Evolutionary conservation across 2,888 invertebrate species (phyloP).

Genomic region (Ernsta delagoae): DNA sequence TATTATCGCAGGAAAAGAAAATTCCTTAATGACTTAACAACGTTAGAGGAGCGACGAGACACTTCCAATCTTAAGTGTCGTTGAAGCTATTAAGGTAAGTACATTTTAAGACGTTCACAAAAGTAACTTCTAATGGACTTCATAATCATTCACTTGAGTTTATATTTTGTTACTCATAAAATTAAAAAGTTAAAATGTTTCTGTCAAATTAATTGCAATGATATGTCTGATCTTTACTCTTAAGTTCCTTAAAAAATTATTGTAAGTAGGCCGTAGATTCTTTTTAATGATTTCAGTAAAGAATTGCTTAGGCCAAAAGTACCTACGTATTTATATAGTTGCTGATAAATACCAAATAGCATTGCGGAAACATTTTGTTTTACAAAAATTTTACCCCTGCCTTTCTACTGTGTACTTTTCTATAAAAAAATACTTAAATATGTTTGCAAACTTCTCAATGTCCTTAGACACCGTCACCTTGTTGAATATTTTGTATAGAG

Average conservation of each 20-base stretch:
- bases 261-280: too few relatives aligned
- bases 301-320: too few relatives aligned
- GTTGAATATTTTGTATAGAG: constrained; percentile 82
- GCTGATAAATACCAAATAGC: not conserved
- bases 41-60: constrained; percentile 10
- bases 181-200: constrained; percentile 5
- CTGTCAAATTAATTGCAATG: not conserved
- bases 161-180: not conserved
- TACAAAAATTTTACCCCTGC: constrained; percentile 21
- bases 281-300: too few relatives aligned
- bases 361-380: not conserved
- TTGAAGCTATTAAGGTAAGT: constrained; percentile 4
- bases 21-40: constrained; percentile 17
- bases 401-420: constrained; percentile 29
- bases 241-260: too few relatives aligned
- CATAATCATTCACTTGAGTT: not conserved
- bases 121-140: constrained; percentile 15
- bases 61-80: constrained; percentile 19
- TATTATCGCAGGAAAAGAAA: constrained; percentile 1
- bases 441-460: constrained; percentile 41
- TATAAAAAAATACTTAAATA: constrained; percentile 27
- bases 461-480: constrained; percentile 53
- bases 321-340: not conserved
- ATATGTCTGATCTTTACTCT: too few relatives aligned
- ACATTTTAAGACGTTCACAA: constrained; percentile 7